Base-by-base conservation (phyloP, 2,888 invertebrate genomes). In the Taphrorychus bicolor region DNA sequence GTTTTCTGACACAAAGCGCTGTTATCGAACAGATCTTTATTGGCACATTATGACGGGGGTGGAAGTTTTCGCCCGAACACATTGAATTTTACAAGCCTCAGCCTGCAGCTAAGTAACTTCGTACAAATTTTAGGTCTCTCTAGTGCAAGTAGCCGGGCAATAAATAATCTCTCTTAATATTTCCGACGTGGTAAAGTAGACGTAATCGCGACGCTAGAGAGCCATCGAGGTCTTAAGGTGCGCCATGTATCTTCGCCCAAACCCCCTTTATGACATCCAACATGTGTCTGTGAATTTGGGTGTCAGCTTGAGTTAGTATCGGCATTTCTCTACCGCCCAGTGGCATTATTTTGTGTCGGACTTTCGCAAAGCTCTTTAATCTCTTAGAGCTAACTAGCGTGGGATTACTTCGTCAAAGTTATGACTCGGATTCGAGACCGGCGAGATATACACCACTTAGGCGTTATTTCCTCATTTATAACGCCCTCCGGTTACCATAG, bases 321-420 rank as follows among this genome's bases (percentile, higher is more conserved):
- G 81, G 80, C 80, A 81, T 81, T 81, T 82, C 80, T 82, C 80
- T 76, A 74, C 74, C 76, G 78, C 79, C 79, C 80, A 80, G 80
- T 76, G 74, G 70, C 76, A 76, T 75, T 76, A 76, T 76, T 76
- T 74, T 67, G 71, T 72, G 74, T 75, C 75, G 70, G 74, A 74
- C 75, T 75, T 72, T 69, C 74, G 76, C 76, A 80, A 80, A 82
- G 81, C 82, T 78, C 80, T 81, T 82, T 82, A 82, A 82, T 82
- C 82, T 82, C 78, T 73, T 71, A 71, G 75, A 80, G 78, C 80
- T 81, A 81, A 82, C 80, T 81, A 80, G 77, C 79, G 78, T 73
- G 72, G 81, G 81, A 82, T 82, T 82, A 82, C 77, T 81, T 80
- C 79, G 78, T 81, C 81, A 81, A 81, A 82, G 79, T 82, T 82